Conservation (phyloP, 2,113 vertebrate species). For the Thomomys bottae region DNA sequence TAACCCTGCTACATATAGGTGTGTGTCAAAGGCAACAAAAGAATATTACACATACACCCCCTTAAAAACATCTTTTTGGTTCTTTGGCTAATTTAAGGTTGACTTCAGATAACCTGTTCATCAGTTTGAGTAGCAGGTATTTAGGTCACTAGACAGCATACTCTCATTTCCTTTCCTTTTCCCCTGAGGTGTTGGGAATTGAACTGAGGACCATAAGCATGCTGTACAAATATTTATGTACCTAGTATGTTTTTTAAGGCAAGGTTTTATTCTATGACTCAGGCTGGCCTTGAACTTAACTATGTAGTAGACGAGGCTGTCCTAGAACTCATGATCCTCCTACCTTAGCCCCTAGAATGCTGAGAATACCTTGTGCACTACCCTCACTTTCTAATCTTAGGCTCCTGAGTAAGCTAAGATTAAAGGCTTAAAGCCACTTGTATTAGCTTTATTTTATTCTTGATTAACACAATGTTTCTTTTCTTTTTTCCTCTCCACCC, state of each 20-base stretch:
- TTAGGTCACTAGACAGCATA: not conserved
- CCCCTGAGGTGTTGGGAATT: not conserved
- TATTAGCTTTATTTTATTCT: not conserved
- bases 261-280: not conserved
- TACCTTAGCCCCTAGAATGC: not conserved
- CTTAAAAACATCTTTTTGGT: not conserved
- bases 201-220: not conserved
- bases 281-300: not conserved
- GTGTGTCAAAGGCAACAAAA: not conserved
- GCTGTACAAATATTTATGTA: too few relatives aligned
- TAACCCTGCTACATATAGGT: not conserved
- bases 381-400: too few relatives aligned
- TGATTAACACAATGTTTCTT: slow-evolving; percentile 40
- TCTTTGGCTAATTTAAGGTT: slow-evolving; percentile 24
- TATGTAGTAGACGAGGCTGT: not conserved
- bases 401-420: too few relatives aligned
- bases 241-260: not conserved
- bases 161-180: not conserved
- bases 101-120: not conserved
- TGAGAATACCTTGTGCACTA: not conserved
- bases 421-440: too few relatives aligned
- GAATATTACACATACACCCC: not conserved
- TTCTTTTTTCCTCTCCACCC: too few relatives aligned
- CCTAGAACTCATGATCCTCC: not conserved
- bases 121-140: not conserved